Conservation (phyloP, 2,888 invertebrate species). For the Orthosia gothica region DNA sequence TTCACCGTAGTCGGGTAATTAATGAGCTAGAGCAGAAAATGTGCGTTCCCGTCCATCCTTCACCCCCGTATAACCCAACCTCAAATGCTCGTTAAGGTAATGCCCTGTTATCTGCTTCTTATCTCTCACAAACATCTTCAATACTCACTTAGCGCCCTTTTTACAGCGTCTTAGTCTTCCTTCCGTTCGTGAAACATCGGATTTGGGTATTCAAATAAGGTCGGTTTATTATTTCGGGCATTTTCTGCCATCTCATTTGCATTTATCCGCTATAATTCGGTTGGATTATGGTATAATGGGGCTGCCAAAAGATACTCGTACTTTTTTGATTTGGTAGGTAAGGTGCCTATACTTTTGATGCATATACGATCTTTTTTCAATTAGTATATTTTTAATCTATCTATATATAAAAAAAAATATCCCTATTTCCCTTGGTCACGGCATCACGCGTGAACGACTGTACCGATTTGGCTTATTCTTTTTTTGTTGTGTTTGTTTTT, state of each 20-base stretch:
- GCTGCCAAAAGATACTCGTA: background rate
- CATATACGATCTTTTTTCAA: background rate
- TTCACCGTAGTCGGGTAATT: too few species aligned
- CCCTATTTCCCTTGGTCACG: too few species aligned
- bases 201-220: slow-evolving; percentile 34
- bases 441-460: too few species aligned
- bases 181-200: slow-evolving; percentile 15
- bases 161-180: slow-evolving; percentile 25
- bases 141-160: slow-evolving; percentile 32
- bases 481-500: too few species aligned
- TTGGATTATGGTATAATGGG: background rate
- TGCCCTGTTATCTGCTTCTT: slow-evolving; percentile 29
- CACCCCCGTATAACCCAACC: slow-evolving; percentile 4
- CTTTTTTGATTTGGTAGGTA: background rate
- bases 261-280: slow-evolving; percentile 2
- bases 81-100: slow-evolving; percentile 50
- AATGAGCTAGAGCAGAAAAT: too few species aligned
- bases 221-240: slow-evolving; percentile 12
- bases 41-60: background rate
- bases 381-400: too few species aligned
- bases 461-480: too few species aligned
- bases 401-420: too few species aligned
- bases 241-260: slow-evolving; percentile 12
- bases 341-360: background rate
- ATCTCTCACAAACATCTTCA: slow-evolving; percentile 40